Evolutionary conservation across 2,888 invertebrate genomes (phyloP).

Genomic region (Chelonus formosanus): DNA sequence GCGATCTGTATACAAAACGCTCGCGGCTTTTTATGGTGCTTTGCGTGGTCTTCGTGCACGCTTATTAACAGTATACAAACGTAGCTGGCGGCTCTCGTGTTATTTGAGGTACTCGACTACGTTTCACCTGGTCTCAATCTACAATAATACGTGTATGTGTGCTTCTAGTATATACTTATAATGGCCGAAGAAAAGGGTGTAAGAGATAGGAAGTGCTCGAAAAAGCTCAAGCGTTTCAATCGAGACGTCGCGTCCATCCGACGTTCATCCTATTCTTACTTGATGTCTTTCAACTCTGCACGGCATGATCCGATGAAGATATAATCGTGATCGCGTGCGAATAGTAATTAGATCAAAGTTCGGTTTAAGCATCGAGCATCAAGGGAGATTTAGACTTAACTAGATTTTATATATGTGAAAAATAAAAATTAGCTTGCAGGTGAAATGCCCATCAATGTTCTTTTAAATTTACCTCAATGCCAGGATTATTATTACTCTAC

Average conservation of each 20-base stretch:
- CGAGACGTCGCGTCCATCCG: conserved; percentile 21
- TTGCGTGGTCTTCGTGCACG: conserved; percentile 30
- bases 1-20: conserved; percentile 7
- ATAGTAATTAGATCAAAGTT: conserved; percentile 60
- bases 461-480: no score
- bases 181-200: background rate
- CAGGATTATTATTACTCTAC: no score
- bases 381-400: conserved; percentile 47
- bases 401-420: conserved; percentile 43
- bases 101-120: conserved; percentile 12
- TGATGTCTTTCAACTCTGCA: conserved; percentile 14
- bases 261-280: conserved; percentile 8
- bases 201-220: conserved; percentile 22
- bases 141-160: background rate
- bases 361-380: conserved; percentile 38
- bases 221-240: conserved; percentile 42
- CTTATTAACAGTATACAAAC: conserved; percentile 37
- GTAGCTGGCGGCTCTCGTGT: conserved; percentile 22
- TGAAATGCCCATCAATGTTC: no score
- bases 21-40: conserved; percentile 21
- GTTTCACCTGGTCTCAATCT: background rate
- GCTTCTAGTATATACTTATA: background rate
- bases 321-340: conserved; percentile 58
- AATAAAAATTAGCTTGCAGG: no score
- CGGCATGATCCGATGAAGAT: conserved; percentile 50